Evolutionary conservation across 1,140 invertebrate species (phyloP).

Genomic region (Drosophila persimilis): DNA sequence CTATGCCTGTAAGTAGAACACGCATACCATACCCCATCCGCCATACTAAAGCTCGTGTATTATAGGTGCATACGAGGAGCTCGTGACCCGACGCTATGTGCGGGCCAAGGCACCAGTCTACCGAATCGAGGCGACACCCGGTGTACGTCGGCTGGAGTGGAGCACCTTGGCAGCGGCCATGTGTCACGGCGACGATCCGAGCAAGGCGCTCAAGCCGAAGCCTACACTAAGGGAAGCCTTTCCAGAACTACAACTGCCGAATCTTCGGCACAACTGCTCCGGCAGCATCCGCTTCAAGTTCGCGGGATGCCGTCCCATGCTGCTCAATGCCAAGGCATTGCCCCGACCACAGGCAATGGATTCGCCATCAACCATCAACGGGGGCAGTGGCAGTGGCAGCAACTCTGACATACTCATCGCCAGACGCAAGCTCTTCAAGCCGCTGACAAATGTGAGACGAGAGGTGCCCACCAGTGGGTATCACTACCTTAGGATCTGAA

Average conservation of each 20-base stretch:
- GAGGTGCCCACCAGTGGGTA: conserved; percentile 53
- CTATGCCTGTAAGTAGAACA: conserved; percentile 49
- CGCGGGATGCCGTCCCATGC: conserved; percentile 70
- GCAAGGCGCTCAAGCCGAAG: conserved; percentile 72
- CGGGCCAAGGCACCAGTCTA: conserved; percentile 39
- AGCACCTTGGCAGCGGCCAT: conserved; percentile 76
- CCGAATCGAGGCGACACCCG: conserved; percentile 57
- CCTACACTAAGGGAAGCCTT: conserved; percentile 62
- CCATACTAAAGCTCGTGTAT: neutral
- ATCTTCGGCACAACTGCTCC: conserved; percentile 66
- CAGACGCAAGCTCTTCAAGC: conserved; percentile 72
- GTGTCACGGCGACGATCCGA: conserved; percentile 80
- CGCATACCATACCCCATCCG: no score
- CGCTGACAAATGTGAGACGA: conserved; percentile 63
- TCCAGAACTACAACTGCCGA: conserved; percentile 63
- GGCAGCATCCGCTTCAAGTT: conserved; percentile 80
- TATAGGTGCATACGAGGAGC: conserved; percentile 50
- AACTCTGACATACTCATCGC: conserved; percentile 75
- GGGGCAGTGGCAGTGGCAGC: conserved; percentile 26
- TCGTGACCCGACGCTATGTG: conserved; percentile 37
- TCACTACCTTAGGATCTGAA: conserved; percentile 65
- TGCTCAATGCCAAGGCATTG: conserved; percentile 63
- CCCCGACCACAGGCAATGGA: conserved; percentile 24
- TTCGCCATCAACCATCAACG: conserved; percentile 33
- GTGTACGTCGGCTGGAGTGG: conserved; percentile 77